Base-by-base conservation (phyloP, 2,888 invertebrate species). In the Brenthis daphne region DNA sequence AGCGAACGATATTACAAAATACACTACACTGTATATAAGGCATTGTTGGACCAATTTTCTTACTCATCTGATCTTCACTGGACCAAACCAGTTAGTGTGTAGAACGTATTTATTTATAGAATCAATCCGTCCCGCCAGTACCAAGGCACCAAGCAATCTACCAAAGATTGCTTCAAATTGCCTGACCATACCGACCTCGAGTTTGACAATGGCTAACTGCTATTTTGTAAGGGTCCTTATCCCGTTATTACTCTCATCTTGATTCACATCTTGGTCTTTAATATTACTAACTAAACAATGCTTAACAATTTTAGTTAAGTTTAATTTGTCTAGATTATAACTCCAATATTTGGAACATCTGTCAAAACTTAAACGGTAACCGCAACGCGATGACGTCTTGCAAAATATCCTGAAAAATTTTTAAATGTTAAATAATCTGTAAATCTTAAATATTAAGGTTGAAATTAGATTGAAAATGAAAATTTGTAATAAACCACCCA, bases 31-130 rank as follows among this genome's bases (percentile, higher is more conserved):
- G 29, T 29, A 13, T 50, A 43, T 11, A 43, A 43, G 37, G 37
- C 2, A 43, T 43, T 8, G 37, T 43, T 43, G 37, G 60, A 13
- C 60, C 60, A 29, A 60, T 29, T 60, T 60, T 6, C 29, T 13
- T 29, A n/a, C 29, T 50, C n/a, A 33, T 50, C 50, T 29, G 48
- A 14, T 29, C 50, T 57, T 3, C 33, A 63, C 43, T 63, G 53
- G 63, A 20, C 53, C 43, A 63, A 63, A 63, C 14, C 63, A n/a
- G 63, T 60, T 60, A 50, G 48, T 63, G 33, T 37, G 14, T n/a
- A 63, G 6, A 8, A 29, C n/a, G 13, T 57, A 55, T 43, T n/a
- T 69, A 69, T 69, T 69, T 69, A 69, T 69, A 69, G 66, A 50
- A 12, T 4, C 47, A 11, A 47, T 29, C 69, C 69, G 67, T 67